Conservation (phyloP, 2,797 vertebrate species). For the Crotalus adamanteus region DNA sequence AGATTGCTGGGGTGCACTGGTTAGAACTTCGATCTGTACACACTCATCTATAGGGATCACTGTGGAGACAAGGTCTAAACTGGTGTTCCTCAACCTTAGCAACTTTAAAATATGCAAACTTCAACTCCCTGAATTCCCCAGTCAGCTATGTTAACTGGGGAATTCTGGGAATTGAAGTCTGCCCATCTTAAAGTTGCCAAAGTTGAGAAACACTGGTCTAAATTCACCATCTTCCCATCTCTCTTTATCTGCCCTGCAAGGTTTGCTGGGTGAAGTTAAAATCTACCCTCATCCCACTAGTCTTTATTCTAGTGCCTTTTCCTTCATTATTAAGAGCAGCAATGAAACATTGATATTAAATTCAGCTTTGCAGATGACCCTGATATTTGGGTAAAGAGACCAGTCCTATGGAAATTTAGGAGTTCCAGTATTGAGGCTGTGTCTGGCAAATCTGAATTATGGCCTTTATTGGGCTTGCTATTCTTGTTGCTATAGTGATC, state of each 20-base stretch:
- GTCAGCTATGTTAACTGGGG: background rate
- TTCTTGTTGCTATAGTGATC: background rate
- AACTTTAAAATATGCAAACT: background rate
- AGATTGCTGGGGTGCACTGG: constrained; percentile 62
- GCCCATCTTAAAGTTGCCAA: background rate
- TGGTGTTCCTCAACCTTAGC: background rate
- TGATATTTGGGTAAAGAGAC: background rate
- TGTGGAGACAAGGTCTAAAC: background rate
- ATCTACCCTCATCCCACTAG: background rate
- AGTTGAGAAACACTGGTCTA: background rate
- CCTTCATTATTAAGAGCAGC: background rate
- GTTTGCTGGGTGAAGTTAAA: background rate
- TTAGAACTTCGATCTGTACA: background rate
- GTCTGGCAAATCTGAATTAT: background rate
- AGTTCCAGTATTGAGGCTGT: background rate
- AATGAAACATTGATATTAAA: background rate
- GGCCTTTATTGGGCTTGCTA: background rate
- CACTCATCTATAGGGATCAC: background rate
- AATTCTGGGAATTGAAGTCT: background rate
- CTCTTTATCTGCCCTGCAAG: background rate
- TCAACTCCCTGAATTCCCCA: background rate
- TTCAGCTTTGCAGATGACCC: background rate
- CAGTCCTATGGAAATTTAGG: background rate
- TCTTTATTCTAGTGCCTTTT: background rate
- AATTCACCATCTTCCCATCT: background rate